These are phyloP conservation scores for Cebus imitator DNA, from an alignment of 2,113 vertebrate genomes.

Conservation along the genomic window DNA sequence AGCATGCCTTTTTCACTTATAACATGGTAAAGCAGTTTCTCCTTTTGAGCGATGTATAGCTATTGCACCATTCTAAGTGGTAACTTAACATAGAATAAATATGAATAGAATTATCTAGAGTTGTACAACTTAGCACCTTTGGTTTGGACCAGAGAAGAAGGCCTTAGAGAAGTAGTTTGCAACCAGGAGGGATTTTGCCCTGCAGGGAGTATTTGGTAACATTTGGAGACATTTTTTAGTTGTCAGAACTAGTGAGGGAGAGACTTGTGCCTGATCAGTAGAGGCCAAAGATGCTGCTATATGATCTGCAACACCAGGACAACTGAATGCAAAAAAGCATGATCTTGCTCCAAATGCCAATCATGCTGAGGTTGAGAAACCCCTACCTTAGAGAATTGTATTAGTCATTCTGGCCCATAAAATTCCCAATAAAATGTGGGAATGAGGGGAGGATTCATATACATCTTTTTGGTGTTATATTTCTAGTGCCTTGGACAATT, in stretches of 20 bases:
- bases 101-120: background rate
- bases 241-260: background rate
- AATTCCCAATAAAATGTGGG: background rate
- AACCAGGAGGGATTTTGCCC: background rate
- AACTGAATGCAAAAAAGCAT: background rate
- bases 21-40: background rate
- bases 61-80: background rate
- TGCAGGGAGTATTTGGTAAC: background rate
- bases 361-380: background rate
- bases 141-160: background rate
- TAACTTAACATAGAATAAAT: background rate
- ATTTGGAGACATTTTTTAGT: background rate
- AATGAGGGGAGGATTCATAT: background rate
- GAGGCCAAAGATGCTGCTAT: too few relatives aligned
- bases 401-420: background rate
- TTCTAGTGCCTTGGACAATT: background rate
- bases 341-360: background rate
- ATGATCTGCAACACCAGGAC: background rate
- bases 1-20: background rate
- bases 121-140: rapidly evolving
- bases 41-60: background rate
- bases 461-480: background rate
- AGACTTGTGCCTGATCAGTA: background rate
- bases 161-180: background rate
- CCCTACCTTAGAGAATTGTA: background rate